phyloP scores from a whole-genome alignment of 2,113 vertebrate genomes.

The Bungarus multicinctus region DNA sequence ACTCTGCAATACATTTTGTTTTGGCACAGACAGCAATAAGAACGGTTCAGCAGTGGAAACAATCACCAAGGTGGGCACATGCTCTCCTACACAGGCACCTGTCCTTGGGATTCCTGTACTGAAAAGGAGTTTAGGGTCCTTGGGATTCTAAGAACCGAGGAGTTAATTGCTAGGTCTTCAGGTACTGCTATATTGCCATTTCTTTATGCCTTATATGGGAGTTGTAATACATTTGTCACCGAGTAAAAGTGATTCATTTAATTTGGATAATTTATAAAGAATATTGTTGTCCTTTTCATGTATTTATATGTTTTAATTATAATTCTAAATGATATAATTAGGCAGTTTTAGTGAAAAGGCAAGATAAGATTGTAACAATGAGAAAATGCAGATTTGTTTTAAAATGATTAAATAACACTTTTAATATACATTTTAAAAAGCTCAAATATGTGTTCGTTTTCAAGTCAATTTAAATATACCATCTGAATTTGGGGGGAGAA shows the following conservation, averaged over 20 bases:
- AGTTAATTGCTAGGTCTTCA: neutral
- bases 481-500: neutral
- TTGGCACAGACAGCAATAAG: neutral
- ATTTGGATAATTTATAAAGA: neutral
- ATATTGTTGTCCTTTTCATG: neutral
- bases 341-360: neutral
- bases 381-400: neutral
- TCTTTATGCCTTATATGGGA: neutral
- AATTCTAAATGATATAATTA: neutral
- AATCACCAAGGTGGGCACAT: neutral
- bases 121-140: neutral
- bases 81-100: neutral
- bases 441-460: neutral
- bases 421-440: neutral
- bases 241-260: neutral
- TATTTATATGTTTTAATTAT: neutral
- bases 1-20: neutral
- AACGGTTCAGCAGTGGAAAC: neutral
- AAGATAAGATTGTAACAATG: neutral
- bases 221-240: neutral
- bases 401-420: neutral
- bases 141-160: neutral
- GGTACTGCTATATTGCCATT: neutral
- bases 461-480: slow-evolving; percentile 1
- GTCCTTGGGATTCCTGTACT: neutral